Evolutionary conservation across 2,797 vertebrate species (phyloP).

Genomic region (Enteromius thamalakanensis): DNA sequence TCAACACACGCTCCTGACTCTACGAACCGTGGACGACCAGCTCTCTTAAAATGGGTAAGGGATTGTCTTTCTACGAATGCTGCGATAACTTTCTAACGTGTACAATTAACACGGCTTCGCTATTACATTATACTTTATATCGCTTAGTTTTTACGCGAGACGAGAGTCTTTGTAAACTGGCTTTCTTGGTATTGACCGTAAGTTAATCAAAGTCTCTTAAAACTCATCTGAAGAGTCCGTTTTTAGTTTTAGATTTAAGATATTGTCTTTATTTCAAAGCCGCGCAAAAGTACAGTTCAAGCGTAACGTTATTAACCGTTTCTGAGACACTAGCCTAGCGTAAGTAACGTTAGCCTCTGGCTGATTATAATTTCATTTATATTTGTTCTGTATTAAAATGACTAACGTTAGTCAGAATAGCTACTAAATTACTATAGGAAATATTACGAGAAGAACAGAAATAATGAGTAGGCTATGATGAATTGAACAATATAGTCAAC

Average conservation of each 20-base stretch:
- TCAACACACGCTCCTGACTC: constrained; percentile 5
- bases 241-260: not conserved
- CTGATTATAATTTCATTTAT: not conserved
- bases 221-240: not conserved
- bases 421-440: not conserved
- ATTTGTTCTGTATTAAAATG: not conserved
- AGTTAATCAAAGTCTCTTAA: not conserved
- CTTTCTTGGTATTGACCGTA: not conserved
- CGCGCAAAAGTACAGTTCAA: not conserved
- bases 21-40: constrained; percentile 53
- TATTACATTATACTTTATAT: too few species aligned
- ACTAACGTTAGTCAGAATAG: not conserved
- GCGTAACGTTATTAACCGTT: not conserved
- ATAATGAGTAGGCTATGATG: not conserved
- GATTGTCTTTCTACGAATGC: not conserved
- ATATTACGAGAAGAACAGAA: not conserved
- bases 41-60: constrained; percentile 73
- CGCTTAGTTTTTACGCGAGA: not conserved
- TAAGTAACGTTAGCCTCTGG: not conserved
- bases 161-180: not conserved
- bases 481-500: not conserved
- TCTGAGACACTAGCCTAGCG: too few species aligned
- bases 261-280: not conserved
- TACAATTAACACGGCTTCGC: not conserved
- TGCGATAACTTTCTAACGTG: not conserved